A percentile compares a stretch with the other conserved stretches of the same genome.
phyloP scores from a whole-genome alignment of 2,113 vertebrate species.

The Oryctolagus cuniculus region DNA sequence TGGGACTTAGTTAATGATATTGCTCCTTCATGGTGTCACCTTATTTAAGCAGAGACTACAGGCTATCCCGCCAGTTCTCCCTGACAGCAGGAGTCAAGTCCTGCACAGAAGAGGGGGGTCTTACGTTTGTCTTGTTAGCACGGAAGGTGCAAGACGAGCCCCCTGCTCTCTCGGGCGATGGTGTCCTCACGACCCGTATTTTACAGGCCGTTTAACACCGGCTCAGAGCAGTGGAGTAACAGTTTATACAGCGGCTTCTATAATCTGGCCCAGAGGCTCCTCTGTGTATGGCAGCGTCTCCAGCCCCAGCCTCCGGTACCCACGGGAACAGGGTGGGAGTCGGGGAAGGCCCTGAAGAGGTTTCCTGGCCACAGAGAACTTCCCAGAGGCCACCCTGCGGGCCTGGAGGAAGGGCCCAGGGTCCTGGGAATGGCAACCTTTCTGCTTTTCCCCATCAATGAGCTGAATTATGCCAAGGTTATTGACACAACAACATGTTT shows the following conservation, averaged over 20 bases:
- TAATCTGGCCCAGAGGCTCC: not conserved
- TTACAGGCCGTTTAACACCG: not conserved
- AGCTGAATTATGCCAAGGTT: too few relatives aligned
- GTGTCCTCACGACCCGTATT: not conserved
- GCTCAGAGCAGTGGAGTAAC: not conserved
- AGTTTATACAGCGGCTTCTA: not conserved
- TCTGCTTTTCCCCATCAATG: too few relatives aligned
- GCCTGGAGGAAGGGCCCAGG: accelerated
- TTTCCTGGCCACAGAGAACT: not conserved
- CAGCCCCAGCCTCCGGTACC: not conserved
- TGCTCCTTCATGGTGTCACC: not conserved
- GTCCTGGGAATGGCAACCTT: too few relatives aligned
- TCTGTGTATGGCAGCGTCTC: not conserved
- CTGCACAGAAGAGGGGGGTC: not conserved
- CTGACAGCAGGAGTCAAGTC: not conserved
- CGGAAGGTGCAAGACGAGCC: not conserved
- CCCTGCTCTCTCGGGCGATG: too few relatives aligned
- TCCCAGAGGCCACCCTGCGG: accelerated
- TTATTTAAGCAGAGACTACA: not conserved
- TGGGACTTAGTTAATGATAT: not conserved
- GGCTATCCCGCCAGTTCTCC: not conserved
- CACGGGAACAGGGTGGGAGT: not conserved
- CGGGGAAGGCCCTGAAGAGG: not conserved
- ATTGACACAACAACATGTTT: not conserved
- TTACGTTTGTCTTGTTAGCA: not conserved